These are phyloP conservation scores for Macrostomum lignano DNA, from an alignment of 1,140 invertebrate species.

Conservation along the genomic window DNA sequence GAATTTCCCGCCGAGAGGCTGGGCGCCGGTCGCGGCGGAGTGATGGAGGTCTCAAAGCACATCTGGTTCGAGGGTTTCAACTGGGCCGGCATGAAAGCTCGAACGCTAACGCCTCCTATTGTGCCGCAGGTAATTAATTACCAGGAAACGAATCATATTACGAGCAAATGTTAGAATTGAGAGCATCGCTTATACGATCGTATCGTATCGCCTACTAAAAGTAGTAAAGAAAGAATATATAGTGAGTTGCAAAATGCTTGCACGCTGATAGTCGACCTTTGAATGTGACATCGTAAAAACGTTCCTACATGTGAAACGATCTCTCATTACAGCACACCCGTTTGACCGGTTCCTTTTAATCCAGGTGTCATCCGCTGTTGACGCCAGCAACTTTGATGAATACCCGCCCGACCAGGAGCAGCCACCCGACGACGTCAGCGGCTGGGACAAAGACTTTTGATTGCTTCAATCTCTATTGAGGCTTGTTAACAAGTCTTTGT, in stretches of 20 bases:
- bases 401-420: not conserved
- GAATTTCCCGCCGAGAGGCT: slow-evolving; percentile 55
- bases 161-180: too few species aligned
- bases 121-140: slow-evolving; percentile 48
- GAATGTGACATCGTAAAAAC: too few species aligned
- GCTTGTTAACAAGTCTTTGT: too few species aligned
- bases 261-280: too few species aligned
- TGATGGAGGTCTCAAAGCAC: slow-evolving; percentile 90
- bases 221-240: too few species aligned
- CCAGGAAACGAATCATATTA: too few species aligned
- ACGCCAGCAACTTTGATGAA: slow-evolving; percentile 4
- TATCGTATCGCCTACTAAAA: too few species aligned
- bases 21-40: slow-evolving; percentile 79
- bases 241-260: too few species aligned
- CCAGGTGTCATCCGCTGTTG: slow-evolving; percentile 1
- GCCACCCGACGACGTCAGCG: slow-evolving; percentile 2
- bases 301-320: not conserved
- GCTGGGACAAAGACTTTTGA: slow-evolving; percentile 7
- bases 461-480: too few species aligned
- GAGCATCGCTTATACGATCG: too few species aligned
- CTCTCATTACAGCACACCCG: not conserved
- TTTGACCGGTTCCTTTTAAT: not conserved
- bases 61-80: slow-evolving; percentile 95
- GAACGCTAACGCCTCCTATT: slow-evolving; percentile 69
- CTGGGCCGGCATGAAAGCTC: slow-evolving; percentile 74